These are phyloP conservation scores for Nothocercus nigrocapillus DNA, from an alignment of 2,113 vertebrate genomes.

Conservation along the genomic window DNA sequence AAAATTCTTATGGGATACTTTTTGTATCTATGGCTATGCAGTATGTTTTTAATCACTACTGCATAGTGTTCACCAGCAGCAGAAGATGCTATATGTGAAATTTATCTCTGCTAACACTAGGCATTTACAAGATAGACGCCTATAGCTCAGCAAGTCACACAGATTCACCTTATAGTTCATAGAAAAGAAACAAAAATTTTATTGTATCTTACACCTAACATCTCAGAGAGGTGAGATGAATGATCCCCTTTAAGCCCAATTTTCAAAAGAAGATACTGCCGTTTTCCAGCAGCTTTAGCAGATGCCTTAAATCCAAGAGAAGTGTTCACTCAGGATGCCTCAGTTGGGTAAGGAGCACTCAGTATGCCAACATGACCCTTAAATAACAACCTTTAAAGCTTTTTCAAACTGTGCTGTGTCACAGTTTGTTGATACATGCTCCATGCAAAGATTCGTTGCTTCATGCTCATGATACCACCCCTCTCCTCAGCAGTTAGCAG, in stretches of 20 bases:
- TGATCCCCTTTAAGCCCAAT: background rate
- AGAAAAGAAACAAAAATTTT: background rate
- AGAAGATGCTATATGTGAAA: background rate
- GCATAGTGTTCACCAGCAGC: background rate
- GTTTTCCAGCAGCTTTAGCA: background rate
- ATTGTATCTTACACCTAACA: background rate
- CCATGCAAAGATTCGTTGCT: background rate
- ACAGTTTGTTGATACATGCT: background rate
- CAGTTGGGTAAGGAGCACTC: background rate
- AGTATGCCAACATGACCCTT: background rate
- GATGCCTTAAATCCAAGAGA: background rate
- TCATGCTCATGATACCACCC: background rate
- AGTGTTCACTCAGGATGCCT: background rate
- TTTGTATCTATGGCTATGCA: background rate
- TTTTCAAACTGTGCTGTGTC: background rate
- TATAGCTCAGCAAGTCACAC: background rate
- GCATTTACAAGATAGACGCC: background rate
- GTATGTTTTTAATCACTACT: background rate
- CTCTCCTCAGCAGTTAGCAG: background rate
- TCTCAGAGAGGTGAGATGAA: background rate
- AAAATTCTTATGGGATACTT: accelerated
- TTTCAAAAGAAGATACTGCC: background rate
- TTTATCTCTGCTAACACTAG: background rate
- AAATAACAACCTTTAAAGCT: background rate
- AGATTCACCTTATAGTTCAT: background rate